Base-by-base conservation (phyloP, 2,888 invertebrate genomes). In the Bellardia pandia region DNA sequence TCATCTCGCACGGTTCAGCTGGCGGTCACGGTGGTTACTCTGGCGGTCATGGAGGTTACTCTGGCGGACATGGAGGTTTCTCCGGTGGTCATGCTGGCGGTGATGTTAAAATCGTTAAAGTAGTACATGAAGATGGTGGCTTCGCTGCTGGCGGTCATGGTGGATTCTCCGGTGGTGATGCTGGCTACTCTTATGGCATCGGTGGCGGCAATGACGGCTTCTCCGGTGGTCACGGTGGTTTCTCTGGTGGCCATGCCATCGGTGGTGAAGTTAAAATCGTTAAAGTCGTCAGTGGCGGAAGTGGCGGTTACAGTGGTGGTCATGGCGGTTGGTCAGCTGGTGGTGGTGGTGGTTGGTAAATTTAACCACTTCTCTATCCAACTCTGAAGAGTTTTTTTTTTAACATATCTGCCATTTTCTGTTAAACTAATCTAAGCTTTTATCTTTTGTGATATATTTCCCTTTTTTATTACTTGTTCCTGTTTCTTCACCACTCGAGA, bases 241-340 rank as follows among this genome's bases (percentile, higher is more conserved):
- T 75, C 64, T 86, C 76, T 33, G 86, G 84, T 37, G 78, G 81
- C 11, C 84, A 86, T 75, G 79, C 64, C 2, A 23, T 23, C 5
- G 88, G 79, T 69, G 89, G 81, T 8, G 88, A 88, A 68, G 88
- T 90, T 0, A 90, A 90, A 66, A 88, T 90, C 72, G 69, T 90
- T 64, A 90, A 90, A 71, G 88, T 90, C 13, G 85, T 90, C 11
- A 89, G 89, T 14, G 89, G 89, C 48, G 90, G 83, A 37, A 69
- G 68, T 56, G 74, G 37, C 48, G 81, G 81, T 51, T 81, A 77
- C 48, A 78, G 58, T 58, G 71, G 62, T n/a, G 58, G 58, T 30
- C 11, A 16, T 40, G 48, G 87, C 16, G 89, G 81, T 11, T 89
- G 64, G 37, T 16, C 51, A 60, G 74, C 80, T 16, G 78, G 82